Evolutionary conservation across 2,888 invertebrate species (phyloP).

Genomic region (Patella pellucida): DNA sequence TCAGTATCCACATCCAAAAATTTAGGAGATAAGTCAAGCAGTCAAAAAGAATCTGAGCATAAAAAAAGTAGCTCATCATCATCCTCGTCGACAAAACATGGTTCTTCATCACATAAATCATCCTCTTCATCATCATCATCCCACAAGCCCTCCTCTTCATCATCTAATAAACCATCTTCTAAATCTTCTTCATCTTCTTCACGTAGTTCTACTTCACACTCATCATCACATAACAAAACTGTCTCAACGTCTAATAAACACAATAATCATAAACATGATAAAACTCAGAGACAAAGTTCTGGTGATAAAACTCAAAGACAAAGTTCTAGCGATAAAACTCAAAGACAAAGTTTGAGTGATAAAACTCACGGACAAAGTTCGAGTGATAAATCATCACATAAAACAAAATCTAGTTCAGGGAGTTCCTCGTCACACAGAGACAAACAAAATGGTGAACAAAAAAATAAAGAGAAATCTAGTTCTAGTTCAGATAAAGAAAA

Average conservation of each 20-base stretch:
- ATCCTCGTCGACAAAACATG: conserved; percentile 19
- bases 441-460: not conserved
- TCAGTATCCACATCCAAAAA: conserved; percentile 14
- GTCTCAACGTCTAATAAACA: not conserved
- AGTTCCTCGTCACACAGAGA: not conserved
- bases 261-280: not conserved
- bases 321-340: not conserved
- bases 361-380: not conserved
- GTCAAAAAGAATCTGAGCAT: no score
- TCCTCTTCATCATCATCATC: conserved; percentile 19
- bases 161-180: conserved; percentile 22
- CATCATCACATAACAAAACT: not conserved
- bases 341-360: not conserved
- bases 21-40: not conserved
- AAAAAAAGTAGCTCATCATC: conserved; percentile 15
- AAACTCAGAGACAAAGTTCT: not conserved
- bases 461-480: not conserved
- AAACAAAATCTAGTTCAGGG: conserved; percentile 1
- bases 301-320: no score
- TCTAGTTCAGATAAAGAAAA: not conserved
- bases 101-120: conserved; percentile 22
- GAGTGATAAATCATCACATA: not conserved
- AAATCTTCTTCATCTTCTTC: conserved; percentile 16
- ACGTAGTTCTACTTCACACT: not conserved
- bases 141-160: conserved; percentile 12